Evolutionary conservation across 2,113 vertebrate genomes (phyloP), one percentile per base, ranked within the genome.

Genomic region (Polyodon spathula): DNA sequence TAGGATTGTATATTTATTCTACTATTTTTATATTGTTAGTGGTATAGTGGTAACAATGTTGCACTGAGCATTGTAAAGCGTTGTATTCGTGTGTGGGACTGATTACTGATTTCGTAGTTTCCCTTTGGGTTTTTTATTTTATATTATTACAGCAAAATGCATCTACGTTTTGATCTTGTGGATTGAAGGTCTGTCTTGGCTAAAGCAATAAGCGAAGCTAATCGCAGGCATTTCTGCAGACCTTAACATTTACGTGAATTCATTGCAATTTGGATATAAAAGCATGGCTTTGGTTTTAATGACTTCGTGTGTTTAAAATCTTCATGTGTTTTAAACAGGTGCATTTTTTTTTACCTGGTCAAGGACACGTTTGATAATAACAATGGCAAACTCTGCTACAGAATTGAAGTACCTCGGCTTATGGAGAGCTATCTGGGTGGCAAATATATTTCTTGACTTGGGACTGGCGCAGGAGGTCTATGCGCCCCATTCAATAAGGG

Each of bases 401-500:
- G 75, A 59, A 58, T 57, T 67, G 58, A 52, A 64, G 15, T 52
- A 71, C 17, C 59, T 58, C 72, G 69, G 66, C 61, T 2, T 81
- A n/a, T 88, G 81, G 71, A 73, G 74, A 68, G 59, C 78, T 6
- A 8, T 86, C 41, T 84, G 81, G 79, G 55, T 78, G 64, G 8
- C 85, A n/a, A 71, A 66, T 3, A 67, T 76, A 1, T 50, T 83
- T 41, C 55, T 79, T 70, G 76, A 77, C 38, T 60, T 73, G 71
- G 80, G 86, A 38, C 81, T 65, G 54, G 84, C 90, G 50, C 94
- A 96, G 86, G 94, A 96, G 86, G 83, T 90, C 76, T 95, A 92
- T 80, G 92, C 93, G 39, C 93, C 93, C 39, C 95, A 97, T 79
- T 97, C 95, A 2, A 94, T 97, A 75, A 82, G 93, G 1, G 84